These are phyloP conservation scores for Actinia equina DNA, from an alignment of 64 coral and sea anemone species.

Conservation along the genomic window DNA sequence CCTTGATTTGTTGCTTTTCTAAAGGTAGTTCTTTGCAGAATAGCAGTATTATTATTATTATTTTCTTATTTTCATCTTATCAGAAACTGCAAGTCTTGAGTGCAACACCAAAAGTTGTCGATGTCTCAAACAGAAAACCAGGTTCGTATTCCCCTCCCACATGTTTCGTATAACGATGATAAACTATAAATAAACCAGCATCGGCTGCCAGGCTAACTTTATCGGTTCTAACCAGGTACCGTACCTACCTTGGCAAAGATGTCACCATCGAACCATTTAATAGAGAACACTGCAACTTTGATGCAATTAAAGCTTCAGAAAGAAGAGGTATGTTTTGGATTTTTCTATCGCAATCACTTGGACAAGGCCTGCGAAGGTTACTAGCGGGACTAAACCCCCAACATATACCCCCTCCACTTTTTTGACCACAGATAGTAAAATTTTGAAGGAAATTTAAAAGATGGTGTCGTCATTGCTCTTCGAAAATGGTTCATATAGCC, in stretches of 20 bases:
- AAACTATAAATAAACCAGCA: too few relatives aligned
- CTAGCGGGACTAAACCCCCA: too few relatives aligned
- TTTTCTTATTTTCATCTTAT: not conserved
- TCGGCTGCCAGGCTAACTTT: not conserved
- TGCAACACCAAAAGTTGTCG: slow-evolving; percentile 72
- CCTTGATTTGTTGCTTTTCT: too few relatives aligned
- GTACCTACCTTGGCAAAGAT: slow-evolving; percentile 67
- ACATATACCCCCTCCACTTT: too few relatives aligned
- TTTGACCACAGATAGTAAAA: too few relatives aligned
- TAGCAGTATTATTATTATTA: not conserved
- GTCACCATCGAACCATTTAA: slow-evolving; percentile 74
- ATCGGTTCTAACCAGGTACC: slow-evolving; percentile 39
- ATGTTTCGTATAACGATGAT: too few relatives aligned
- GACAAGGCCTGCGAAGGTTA: too few relatives aligned
- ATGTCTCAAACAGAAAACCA: slow-evolving; percentile 76
- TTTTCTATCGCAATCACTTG: too few relatives aligned
- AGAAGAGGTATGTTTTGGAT: slow-evolving; percentile 53
- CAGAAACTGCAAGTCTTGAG: slow-evolving; percentile 82
- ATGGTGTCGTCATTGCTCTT: too few relatives aligned
- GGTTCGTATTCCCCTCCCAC: slow-evolving; percentile 16
- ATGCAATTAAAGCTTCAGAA: slow-evolving; percentile 71
- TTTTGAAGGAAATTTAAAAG: too few relatives aligned
- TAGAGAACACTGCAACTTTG: slow-evolving; percentile 63
- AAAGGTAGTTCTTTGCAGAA: not conserved
- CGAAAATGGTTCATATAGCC: too few relatives aligned